phyloP scores from a whole-genome alignment of 92 coral and sea anemone genomes.

The Hydrozoanthus gracilis region DNA sequence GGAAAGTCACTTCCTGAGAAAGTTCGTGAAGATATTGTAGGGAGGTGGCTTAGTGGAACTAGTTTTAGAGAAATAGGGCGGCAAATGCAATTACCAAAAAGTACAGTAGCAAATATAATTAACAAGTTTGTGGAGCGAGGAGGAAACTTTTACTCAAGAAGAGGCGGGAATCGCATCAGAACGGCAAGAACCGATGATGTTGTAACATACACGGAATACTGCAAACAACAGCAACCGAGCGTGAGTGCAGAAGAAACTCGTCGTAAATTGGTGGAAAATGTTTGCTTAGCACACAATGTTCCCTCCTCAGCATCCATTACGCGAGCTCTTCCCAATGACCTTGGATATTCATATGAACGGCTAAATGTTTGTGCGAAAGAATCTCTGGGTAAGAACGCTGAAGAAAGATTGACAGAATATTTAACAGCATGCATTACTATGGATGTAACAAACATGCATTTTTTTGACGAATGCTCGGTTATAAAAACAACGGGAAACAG shows the following conservation, averaged over 20 bases:
- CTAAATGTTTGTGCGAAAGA: constrained; percentile 52
- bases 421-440: constrained; percentile 56
- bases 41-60: constrained; percentile 4
- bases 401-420: constrained; percentile 50
- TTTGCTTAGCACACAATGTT: constrained; percentile 53
- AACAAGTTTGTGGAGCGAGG: constrained; percentile 53
- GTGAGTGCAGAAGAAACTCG: constrained; percentile 60
- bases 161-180: constrained; percentile 42
- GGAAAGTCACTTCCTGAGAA: not conserved
- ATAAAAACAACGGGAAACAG: constrained; percentile 62
- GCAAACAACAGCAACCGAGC: constrained; percentile 71
- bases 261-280: constrained; percentile 47
- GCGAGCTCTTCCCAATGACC: constrained; percentile 53
- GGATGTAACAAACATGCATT: constrained; percentile 60
- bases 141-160: constrained; percentile 30
- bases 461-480: constrained; percentile 69
- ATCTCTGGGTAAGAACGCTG: constrained; percentile 35
- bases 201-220: constrained; percentile 53
- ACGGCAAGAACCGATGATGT: constrained; percentile 67
- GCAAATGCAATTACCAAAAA: constrained; percentile 49
- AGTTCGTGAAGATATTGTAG: not conserved
- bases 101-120: constrained; percentile 52
- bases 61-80: constrained; percentile 51
- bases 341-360: constrained; percentile 53
- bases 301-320: constrained; percentile 50